A percentile compares a stretch with the other conserved stretches of the same genome.
Conservation (phyloP, 2,888 invertebrate species). For the Parnassius orleans region DNA sequence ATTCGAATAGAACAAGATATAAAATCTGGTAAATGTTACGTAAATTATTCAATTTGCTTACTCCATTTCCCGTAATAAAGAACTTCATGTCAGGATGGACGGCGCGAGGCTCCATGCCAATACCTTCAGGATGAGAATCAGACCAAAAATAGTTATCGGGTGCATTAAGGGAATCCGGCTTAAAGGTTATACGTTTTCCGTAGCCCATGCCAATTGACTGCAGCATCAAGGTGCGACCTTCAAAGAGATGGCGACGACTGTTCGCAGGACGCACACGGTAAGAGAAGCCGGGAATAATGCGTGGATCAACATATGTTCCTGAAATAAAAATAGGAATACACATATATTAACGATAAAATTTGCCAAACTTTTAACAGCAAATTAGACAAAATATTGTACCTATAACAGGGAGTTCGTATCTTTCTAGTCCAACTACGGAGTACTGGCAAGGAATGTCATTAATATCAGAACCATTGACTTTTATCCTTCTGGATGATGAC, state of each 20-base stretch:
- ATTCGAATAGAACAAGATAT: conserved; percentile 5
- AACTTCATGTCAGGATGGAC: conserved; percentile 85
- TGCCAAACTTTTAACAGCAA: background rate
- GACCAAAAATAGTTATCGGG: conserved; percentile 89
- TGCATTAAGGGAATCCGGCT: conserved; percentile 81
- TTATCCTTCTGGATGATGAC: conserved; percentile 82
- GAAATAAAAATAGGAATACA: conserved; percentile 21
- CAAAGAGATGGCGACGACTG: conserved; percentile 83
- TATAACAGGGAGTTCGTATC: conserved; percentile 85
- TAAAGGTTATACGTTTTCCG: conserved; percentile 87
- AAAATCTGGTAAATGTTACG: conserved; percentile 3
- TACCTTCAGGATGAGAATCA: conserved; percentile 87
- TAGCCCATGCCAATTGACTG: conserved; percentile 87
- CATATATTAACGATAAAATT: no score
- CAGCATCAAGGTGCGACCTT: conserved; percentile 82
- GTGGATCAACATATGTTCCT: conserved; percentile 87
- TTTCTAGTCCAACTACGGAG: conserved; percentile 83
- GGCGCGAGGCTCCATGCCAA: conserved; percentile 85
- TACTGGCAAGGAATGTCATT: conserved; percentile 85
- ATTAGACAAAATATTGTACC: conserved; percentile 62
- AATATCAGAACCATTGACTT: conserved; percentile 82
- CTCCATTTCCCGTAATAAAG: conserved; percentile 81
- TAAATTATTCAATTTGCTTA: conserved; percentile 45
- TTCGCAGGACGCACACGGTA: conserved; percentile 87
- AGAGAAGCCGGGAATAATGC: conserved; percentile 86